Percentiles rank a stretch among this genome's conserved stretches.
Conservation (phyloP, 2,113 vertebrate species). For the Phoenicopterus ruber region DNA sequence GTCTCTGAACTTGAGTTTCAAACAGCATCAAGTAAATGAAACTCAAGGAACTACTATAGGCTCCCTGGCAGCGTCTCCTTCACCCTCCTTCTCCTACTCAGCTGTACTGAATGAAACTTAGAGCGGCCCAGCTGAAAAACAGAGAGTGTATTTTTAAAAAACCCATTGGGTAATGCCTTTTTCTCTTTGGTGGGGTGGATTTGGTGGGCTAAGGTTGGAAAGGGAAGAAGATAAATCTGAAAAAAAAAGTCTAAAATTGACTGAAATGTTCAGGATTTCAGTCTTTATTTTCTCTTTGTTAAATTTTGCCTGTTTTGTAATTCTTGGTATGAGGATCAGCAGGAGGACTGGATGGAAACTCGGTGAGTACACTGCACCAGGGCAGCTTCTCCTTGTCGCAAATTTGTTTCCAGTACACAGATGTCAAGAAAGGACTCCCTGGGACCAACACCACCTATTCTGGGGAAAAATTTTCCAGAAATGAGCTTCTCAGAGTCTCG, state of each 20-base stretch:
- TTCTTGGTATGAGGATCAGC: neutral
- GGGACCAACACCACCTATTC: neutral
- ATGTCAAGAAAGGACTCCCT: neutral
- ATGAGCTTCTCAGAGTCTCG: neutral
- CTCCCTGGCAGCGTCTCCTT: neutral
- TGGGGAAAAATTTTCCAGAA: neutral
- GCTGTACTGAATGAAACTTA: neutral
- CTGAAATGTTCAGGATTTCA: neutral
- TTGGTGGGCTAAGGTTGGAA: neutral
- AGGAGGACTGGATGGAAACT: neutral
- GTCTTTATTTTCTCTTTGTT: neutral
- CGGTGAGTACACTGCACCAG: neutral
- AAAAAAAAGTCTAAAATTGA: neutral
- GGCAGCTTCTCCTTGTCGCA: neutral
- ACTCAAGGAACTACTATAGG: neutral
- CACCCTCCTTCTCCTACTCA: neutral
- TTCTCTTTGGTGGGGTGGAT: neutral
- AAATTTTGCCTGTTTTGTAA: neutral
- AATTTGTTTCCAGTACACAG: neutral
- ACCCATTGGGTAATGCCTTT: neutral
- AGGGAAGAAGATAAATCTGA: neutral
- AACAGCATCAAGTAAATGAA: neutral
- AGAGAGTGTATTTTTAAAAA: neutral
- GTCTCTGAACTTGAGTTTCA: neutral
- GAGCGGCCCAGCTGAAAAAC: neutral